These are phyloP conservation scores for Blomia tropicalis DNA, from an alignment of 2,888 invertebrate genomes.

Conservation along the genomic window DNA sequence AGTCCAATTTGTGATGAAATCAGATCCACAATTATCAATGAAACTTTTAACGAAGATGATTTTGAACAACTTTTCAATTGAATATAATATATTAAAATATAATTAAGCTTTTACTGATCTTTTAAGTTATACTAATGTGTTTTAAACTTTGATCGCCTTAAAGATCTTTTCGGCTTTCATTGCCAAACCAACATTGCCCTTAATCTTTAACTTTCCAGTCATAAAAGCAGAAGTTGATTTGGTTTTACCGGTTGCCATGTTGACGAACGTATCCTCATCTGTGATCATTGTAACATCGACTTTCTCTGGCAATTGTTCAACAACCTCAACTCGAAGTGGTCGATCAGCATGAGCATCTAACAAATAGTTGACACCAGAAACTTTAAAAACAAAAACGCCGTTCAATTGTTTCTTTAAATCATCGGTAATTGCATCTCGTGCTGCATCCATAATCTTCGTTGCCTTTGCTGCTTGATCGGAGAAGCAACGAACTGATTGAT, in stretches of 20 bases:
- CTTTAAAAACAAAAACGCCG: constrained; percentile 37
- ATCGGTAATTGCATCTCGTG: constrained; percentile 34
- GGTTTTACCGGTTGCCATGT: constrained; percentile 39
- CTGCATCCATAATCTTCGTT: constrained; percentile 32
- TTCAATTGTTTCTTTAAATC: constrained; percentile 37
- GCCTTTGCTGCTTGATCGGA: neutral
- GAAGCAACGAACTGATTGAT: neutral
- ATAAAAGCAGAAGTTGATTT: constrained; percentile 41
- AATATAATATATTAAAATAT: neutral
- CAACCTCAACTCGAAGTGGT: constrained; percentile 32
- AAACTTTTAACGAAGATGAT: neutral
- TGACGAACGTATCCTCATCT: constrained; percentile 36
- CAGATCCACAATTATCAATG: neutral
- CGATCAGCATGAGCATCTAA: constrained; percentile 38
- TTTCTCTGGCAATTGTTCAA: constrained; percentile 32
- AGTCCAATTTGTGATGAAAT: too few relatives aligned
- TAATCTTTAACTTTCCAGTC: constrained; percentile 41
- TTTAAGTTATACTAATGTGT: too few relatives aligned
- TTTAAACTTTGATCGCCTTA: constrained; percentile 21
- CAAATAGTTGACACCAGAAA: constrained; percentile 30
- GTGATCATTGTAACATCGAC: constrained; percentile 36
- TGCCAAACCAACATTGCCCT: constrained; percentile 40
- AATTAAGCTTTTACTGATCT: neutral
- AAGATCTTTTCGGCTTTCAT: constrained; percentile 39
- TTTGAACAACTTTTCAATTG: neutral